Evolutionary conservation across 2,113 vertebrate species (phyloP).

Genomic region (Nothobranchius furzeri): DNA sequence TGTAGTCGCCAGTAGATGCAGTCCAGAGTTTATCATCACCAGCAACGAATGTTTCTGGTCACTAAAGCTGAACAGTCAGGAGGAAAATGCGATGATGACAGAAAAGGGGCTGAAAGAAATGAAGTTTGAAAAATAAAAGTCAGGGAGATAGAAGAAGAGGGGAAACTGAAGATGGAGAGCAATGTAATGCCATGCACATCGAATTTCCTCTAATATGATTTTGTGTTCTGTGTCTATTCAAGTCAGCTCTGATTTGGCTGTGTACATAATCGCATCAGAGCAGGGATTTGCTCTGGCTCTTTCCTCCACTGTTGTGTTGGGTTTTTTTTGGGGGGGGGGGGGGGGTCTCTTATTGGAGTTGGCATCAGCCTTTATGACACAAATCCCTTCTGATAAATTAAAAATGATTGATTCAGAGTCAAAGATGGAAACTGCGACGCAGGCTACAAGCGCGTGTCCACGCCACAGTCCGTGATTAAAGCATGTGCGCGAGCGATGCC

Average conservation of each 20-base stretch:
- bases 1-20: no score
- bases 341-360: constrained; percentile 73
- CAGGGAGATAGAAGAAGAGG: constrained; percentile 47
- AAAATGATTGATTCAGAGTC: constrained; percentile 85
- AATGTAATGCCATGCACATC: constrained; percentile 82
- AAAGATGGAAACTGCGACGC: constrained; percentile 77
- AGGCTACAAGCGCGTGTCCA: constrained; percentile 34
- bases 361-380: constrained; percentile 81
- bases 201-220: constrained; percentile 85
- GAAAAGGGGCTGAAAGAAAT: constrained; percentile 59
- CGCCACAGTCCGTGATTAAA: constrained; percentile 25
- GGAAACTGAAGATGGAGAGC: constrained; percentile 65
- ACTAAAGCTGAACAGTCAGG: constrained; percentile 50
- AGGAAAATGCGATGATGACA: constrained; percentile 51
- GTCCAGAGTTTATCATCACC: constrained; percentile 34
- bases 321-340: constrained; percentile 9
- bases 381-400: constrained; percentile 85
- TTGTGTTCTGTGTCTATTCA: constrained; percentile 86
- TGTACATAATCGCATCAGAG: constrained; percentile 84
- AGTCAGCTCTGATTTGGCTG: constrained; percentile 83
- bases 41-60: constrained; percentile 67
- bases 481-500: constrained; percentile 25
- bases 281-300: constrained; percentile 80
- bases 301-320: constrained; percentile 68
- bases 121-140: constrained; percentile 46